Conservation (phyloP, 2,113 vertebrate species). For the Puffinus mauretanicus region DNA sequence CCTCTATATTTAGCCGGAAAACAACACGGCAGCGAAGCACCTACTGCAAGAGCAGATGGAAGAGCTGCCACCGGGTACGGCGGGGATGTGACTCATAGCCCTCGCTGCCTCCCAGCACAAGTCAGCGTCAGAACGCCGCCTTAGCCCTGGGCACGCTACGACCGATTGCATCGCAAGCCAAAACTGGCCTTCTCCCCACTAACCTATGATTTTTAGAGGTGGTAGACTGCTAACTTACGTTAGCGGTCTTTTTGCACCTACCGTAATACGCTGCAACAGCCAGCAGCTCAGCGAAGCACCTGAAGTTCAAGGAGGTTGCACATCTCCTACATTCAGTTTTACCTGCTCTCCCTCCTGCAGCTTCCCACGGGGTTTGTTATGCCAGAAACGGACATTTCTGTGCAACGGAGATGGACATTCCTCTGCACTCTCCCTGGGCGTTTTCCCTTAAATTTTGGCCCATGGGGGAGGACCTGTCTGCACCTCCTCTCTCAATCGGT, state of each 20-base stretch:
- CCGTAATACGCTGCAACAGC: neutral
- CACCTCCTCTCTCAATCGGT: neutral
- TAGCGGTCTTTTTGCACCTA: neutral
- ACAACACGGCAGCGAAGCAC: neutral
- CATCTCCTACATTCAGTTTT: neutral
- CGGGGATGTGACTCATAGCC: neutral
- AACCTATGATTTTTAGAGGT: neutral
- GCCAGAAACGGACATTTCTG: neutral
- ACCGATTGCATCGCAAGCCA: rapidly evolving
- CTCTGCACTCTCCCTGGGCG: neutral
- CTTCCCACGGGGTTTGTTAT: neutral
- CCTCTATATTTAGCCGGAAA: neutral
- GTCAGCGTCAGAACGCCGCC: neutral
- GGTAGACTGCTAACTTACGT: neutral
- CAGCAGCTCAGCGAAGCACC: neutral
- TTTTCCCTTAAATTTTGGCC: neutral
- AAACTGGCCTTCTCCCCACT: neutral
- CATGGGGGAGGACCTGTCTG: rapidly evolving
- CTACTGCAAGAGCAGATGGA: neutral
- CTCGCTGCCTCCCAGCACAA: rapidly evolving
- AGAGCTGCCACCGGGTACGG: rapidly evolving
- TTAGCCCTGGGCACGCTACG: neutral
- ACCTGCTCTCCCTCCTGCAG: neutral
- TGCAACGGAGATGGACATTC: neutral
- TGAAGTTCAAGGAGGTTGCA: neutral